Percentiles rank a stretch among this genome's conserved stretches.
Conservation (phyloP, 2,888 invertebrate genomes). For the Oligia latruncula region DNA sequence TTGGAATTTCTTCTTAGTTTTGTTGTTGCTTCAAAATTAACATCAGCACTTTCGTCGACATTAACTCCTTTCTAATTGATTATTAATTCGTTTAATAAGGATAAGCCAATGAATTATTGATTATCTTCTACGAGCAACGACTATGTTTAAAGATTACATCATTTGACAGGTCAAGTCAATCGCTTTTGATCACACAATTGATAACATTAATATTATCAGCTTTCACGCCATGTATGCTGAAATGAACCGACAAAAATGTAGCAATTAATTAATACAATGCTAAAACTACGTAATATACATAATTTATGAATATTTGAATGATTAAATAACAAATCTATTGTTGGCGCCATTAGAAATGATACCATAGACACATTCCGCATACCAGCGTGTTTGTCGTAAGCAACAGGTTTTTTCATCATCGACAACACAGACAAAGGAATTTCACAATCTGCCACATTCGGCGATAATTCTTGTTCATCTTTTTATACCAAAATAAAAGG, state of each 20-base stretch:
- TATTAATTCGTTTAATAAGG: slow-evolving; percentile 29
- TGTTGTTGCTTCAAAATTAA: slow-evolving; percentile 11
- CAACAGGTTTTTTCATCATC: slow-evolving; percentile 72
- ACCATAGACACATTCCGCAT: slow-evolving; percentile 68
- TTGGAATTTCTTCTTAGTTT: slow-evolving; percentile 44
- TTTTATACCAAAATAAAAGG: slow-evolving; percentile 62
- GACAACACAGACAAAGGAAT: slow-evolving; percentile 58
- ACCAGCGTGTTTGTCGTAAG: slow-evolving; percentile 66
- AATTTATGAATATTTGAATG: slow-evolving; percentile 75
- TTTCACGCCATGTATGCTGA: slow-evolving; percentile 53
- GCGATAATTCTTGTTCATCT: slow-evolving; percentile 57
- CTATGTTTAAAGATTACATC: slow-evolving; percentile 49
- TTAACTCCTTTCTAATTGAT: slow-evolving; percentile 28
- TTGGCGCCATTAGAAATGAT: slow-evolving; percentile 75
- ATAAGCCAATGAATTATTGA: slow-evolving; percentile 38
- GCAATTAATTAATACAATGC: slow-evolving; percentile 54
- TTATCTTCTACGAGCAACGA: slow-evolving; percentile 20
- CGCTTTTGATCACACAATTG: slow-evolving; percentile 43
- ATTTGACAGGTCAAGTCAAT: slow-evolving; percentile 39
- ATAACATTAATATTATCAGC: slow-evolving; percentile 46
- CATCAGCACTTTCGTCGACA: slow-evolving; percentile 17
- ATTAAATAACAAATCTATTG: slow-evolving; percentile 72
- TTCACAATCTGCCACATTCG: slow-evolving; percentile 65
- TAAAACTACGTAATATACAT: slow-evolving; percentile 58
- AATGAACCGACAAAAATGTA: slow-evolving; percentile 42